These are phyloP conservation scores for Perca fluviatilis DNA, from an alignment of 2,113 vertebrate genomes.

Conservation along the genomic window DNA sequence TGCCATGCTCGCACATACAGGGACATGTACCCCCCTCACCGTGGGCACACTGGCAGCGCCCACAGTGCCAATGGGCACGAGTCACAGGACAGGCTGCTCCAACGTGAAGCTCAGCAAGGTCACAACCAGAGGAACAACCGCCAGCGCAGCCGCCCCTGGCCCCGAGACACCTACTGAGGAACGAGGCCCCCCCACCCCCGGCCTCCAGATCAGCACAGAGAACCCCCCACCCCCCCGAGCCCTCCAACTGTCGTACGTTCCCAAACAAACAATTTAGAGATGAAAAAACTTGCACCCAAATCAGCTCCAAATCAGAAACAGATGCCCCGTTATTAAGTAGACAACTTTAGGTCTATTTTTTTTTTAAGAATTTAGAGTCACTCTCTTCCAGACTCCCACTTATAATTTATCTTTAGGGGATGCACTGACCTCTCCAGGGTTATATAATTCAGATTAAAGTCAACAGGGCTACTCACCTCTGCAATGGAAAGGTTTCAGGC, in stretches of 20 bases:
- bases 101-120: constrained; percentile 89
- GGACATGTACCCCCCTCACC: constrained; percentile 93
- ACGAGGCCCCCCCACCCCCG: background rate
- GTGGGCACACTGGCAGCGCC: constrained; percentile 87
- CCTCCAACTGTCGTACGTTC: constrained; percentile 10
- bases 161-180: constrained; percentile 93
- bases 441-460: constrained; percentile 45
- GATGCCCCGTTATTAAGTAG: constrained; percentile 34
- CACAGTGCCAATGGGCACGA: constrained; percentile 91
- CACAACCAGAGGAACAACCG: constrained; percentile 94
- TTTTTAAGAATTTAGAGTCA: constrained; percentile 33
- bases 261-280: constrained; percentile 23
- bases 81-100: constrained; percentile 91
- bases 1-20: constrained; percentile 89
- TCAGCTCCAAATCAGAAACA: constrained; percentile 26
- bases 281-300: constrained; percentile 15
- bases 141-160: constrained; percentile 94
- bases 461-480: constrained; percentile 73
- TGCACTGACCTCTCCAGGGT: constrained; percentile 4
- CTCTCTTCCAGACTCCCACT: constrained; percentile 39
- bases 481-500: constrained; percentile 68
- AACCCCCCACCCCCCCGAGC: background rate
- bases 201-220: constrained; percentile 22
- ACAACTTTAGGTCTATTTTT: constrained; percentile 27
- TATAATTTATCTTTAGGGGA: constrained; percentile 22